Conservation (phyloP, 2,113 vertebrate species). For the Mus spicilegus region DNA sequence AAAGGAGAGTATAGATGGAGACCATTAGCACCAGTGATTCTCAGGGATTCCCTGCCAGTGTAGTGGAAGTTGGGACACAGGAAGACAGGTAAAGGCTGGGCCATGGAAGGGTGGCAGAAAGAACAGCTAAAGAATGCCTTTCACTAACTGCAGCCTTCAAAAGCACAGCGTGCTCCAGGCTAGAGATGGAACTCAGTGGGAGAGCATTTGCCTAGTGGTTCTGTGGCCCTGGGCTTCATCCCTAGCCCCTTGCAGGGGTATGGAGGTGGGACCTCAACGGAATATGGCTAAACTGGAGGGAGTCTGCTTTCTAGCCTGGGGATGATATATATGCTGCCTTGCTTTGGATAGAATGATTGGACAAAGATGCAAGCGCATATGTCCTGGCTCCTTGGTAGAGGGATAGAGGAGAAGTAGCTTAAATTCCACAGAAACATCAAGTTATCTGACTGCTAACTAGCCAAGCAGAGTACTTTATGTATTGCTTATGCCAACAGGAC, state of each 20-base stretch:
- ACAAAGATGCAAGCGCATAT: not conserved
- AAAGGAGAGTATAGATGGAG: not conserved
- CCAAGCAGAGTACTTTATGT: constrained; percentile 34
- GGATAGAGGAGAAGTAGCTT: not conserved
- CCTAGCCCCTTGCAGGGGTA: not conserved
- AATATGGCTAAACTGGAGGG: not conserved
- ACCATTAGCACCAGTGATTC: constrained; percentile 57
- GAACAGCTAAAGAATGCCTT: not conserved
- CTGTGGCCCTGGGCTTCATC: not conserved
- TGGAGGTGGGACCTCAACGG: not conserved
- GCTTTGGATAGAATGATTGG: constrained; percentile 31
- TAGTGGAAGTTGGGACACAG: not conserved
- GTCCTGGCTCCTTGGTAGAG: not conserved
- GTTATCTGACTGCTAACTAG: constrained; percentile 9
- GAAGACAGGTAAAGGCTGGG: not conserved
- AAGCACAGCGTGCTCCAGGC: not conserved
- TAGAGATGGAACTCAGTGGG: not conserved
- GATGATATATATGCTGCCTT: not conserved
- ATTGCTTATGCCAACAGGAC: not conserved
- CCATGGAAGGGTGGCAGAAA: not conserved
- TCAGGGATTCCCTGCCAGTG: not conserved
- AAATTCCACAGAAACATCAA: not conserved
- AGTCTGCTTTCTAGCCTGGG: not conserved
- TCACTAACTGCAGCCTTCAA: not conserved
- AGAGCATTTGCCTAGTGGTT: not conserved